Base-by-base conservation (phyloP, 2,888 invertebrate genomes). In the Aphrophora alni region DNA sequence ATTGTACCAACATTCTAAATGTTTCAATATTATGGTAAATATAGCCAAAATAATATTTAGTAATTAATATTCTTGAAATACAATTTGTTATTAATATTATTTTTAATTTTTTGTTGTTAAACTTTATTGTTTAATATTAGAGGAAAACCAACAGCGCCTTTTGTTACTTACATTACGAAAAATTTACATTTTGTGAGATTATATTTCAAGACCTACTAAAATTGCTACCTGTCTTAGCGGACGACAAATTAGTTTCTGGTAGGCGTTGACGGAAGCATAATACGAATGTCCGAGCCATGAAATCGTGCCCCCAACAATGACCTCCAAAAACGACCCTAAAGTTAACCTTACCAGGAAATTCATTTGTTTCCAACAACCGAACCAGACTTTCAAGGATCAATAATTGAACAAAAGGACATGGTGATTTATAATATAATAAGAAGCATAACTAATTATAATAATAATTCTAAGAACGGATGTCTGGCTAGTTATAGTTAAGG, bases 341-440 rank as follows among this genome's bases (percentile, higher is more conserved):
- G n/a, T 21, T 59, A 21, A 59, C 59, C 21, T 59, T 21, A 12
- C 59, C 59, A 59, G 21, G 21, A 21, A 59, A 44, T 44, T 10
- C 14, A n/a, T 59, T 59, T 59, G 59, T 59, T 59, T 59, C 59
- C 59, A 2, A 4, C 21, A 21, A 59, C 59, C 21, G 4, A 21
- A 59, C 21, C 59, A 44, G 59, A 21, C 59, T 4, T 59, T 59
- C 59, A 59, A 59, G 59, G 59, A 3, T 21, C 21, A 21, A 5
- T 44, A 14, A 21, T 12, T 12, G 59, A 59, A 44, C 5, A 33
- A 44, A 59, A 59, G 59, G 59, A 59, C 59, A 59, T 59, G 59
- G 59, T 59, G 59, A 59, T 59, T 59, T 59, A 59, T 59, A 59
- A 59, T 59, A 21, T 59, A 59, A 59, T 59, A 59, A 59, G 59